Conservation (phyloP, 1,140 invertebrate genomes). For the Trichogramma pretiosum region DNA sequence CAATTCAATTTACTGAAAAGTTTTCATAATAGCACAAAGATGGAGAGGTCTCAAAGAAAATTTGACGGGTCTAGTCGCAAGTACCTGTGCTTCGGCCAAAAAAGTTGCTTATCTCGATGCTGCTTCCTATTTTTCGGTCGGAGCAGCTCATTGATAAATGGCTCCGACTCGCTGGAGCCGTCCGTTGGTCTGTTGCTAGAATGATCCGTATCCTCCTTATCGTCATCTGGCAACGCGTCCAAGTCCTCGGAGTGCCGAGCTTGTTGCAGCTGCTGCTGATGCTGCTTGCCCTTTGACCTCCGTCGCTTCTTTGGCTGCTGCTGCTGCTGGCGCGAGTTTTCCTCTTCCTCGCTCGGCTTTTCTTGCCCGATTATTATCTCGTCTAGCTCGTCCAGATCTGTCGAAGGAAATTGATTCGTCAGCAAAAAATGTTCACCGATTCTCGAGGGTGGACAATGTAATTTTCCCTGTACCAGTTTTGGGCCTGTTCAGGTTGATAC, state of each 20-base stretch:
- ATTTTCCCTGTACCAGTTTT: too few species aligned
- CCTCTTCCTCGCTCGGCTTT: conserved; percentile 11
- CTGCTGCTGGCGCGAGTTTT: conserved; percentile 6
- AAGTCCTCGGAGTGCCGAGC: neutral
- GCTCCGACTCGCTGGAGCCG: neutral
- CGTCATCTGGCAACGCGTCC: conserved; percentile 5
- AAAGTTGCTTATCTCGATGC: conserved; percentile 3
- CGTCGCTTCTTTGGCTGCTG: conserved; percentile 16
- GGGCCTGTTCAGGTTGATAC: too few species aligned
- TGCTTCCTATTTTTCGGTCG: conserved; percentile 4
- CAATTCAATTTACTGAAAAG: too few species aligned
- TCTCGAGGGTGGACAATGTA: neutral
- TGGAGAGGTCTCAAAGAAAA: neutral
- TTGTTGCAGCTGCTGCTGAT: conserved; percentile 1
- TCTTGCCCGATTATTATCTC: conserved; percentile 28
- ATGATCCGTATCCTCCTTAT: too few species aligned
- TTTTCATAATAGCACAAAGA: neutral
- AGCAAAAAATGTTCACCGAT: neutral
- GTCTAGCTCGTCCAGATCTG: conserved; percentile 25
- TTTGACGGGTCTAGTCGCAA: too few species aligned
- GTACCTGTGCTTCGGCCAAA: conserved; percentile 18
- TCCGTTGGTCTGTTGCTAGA: too few species aligned
- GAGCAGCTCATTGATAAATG: conserved; percentile 7
- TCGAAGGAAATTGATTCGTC: neutral
- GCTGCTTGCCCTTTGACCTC: conserved; percentile 16